A percentile compares a stretch with the other conserved stretches of the same genome.
These are phyloP conservation scores for Rhipidura dahli DNA, from an alignment of 2,113 vertebrate species.

Conservation along the genomic window DNA sequence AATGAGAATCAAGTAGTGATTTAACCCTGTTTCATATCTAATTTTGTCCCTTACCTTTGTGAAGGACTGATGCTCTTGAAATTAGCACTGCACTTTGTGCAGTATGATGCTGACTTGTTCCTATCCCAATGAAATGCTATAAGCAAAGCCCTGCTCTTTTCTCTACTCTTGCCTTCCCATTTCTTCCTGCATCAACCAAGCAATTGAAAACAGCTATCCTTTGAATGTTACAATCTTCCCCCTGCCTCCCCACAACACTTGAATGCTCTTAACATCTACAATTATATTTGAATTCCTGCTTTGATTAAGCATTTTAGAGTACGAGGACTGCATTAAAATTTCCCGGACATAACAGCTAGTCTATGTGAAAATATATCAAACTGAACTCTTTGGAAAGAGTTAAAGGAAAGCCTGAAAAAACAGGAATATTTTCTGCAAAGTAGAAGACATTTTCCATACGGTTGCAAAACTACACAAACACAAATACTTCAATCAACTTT, in stretches of 20 bases:
- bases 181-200: background rate
- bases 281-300: background rate
- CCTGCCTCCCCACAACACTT: fast-evolving
- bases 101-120: background rate
- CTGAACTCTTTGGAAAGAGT: background rate
- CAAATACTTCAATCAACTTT: background rate
- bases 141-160: background rate
- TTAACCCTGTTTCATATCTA: background rate
- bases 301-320: background rate
- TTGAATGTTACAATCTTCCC: background rate
- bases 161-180: background rate
- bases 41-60: background rate
- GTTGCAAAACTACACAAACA: background rate
- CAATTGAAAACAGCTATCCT: background rate
- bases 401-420: background rate
- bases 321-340: background rate
- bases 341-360: background rate
- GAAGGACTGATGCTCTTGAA: background rate
- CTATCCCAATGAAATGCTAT: background rate
- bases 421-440: background rate
- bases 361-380: background rate
- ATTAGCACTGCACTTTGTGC: background rate
- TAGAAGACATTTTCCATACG: background rate
- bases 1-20: background rate
- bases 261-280: background rate